Evolutionary conservation across 2,797 vertebrate species (phyloP).

Genomic region (Lacerta bilineata): DNA sequence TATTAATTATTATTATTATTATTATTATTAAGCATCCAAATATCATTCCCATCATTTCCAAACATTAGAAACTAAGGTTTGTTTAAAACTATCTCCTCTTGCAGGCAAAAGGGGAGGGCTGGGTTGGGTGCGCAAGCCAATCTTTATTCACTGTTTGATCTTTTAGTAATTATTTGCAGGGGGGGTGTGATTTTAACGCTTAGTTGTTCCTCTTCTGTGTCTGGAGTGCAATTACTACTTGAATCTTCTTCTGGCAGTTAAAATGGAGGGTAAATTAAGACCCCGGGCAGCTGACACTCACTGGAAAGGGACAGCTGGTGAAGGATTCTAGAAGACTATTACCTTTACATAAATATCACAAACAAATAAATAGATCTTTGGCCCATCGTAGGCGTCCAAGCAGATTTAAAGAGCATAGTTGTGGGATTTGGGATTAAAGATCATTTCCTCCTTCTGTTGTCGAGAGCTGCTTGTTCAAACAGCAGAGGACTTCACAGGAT

Average conservation of each 20-base stretch:
- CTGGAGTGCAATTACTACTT: neutral
- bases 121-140: neutral
- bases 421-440: neutral
- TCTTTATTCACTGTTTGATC: neutral
- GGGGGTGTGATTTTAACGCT: neutral
- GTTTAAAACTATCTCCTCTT: neutral
- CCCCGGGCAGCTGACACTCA: too few relatives aligned
- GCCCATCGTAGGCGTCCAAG: neutral
- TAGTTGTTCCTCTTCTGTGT: neutral
- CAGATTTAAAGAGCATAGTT: neutral
- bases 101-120: neutral
- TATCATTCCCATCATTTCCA: neutral
- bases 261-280: neutral
- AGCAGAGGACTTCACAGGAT: neutral
- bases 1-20: too few relatives aligned
- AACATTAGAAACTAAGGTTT: neutral
- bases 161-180: neutral
- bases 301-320: neutral
- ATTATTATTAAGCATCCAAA: too few relatives aligned
- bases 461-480: conserved; percentile 31
- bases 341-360: neutral
- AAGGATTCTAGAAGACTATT: too few relatives aligned
- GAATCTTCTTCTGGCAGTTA: neutral
- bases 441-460: neutral
- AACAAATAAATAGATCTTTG: neutral